Conservation (phyloP, 1,140 invertebrate genomes). For the silkworm (Bombyx mori) region ASM3026992v2 NC_085107.1:7033501-7034000, state of each 20-base stretch:
- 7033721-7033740: slow-evolving; percentile 66
- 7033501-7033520: slow-evolving; percentile 35
- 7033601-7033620: slow-evolving; percentile 65
- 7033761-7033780: too few species aligned
- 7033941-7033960: too few species aligned
- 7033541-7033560: slow-evolving; percentile 49
- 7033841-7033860: too few species aligned
- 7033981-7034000: too few species aligned
- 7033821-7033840: too few species aligned
- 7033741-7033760: slow-evolving; percentile 37
- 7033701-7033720: slow-evolving; percentile 26
- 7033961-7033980: too few species aligned
- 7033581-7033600: slow-evolving; percentile 62
- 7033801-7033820: too few species aligned
- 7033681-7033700: slow-evolving; percentile 20
- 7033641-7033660: slow-evolving; percentile 58
- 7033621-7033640: slow-evolving; percentile 40
- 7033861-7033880: too few species aligned
- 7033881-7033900: too few species aligned
- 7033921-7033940: too few species aligned
- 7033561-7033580: slow-evolving; percentile 56
- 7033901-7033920: too few species aligned
- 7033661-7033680: slow-evolving; percentile 55
- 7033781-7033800: too few species aligned
- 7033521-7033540: slow-evolving; percentile 40